These are phyloP conservation scores for Lathronympha strigana DNA, from an alignment of 2,888 invertebrate genomes.

Conservation along the genomic window DNA sequence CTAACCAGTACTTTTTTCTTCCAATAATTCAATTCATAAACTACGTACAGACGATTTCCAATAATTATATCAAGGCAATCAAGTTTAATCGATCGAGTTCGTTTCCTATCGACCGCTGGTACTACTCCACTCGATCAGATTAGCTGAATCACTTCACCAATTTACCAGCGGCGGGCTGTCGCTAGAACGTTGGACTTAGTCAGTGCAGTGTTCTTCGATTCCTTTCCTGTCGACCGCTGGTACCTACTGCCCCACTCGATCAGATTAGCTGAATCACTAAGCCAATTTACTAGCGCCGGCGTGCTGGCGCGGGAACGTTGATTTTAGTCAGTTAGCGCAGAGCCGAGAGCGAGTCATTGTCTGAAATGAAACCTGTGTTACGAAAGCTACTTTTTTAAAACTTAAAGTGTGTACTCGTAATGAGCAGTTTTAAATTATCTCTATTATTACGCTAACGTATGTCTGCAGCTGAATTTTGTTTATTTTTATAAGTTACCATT, in stretches of 20 bases:
- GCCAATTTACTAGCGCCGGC: not conserved
- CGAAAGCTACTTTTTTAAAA: not conserved
- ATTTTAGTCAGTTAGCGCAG: constrained; percentile 22
- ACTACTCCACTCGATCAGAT: not conserved
- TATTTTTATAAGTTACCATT: no score
- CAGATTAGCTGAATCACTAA: not conserved
- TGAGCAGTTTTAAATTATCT: no score
- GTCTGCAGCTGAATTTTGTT: no score
- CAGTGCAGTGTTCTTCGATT: not conserved
- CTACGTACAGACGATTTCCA: no score
- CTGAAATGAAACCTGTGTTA: constrained; percentile 15
- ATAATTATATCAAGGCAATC: no score
- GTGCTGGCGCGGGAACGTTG: constrained; percentile 11
- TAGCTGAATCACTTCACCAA: not conserved
- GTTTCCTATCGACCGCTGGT: not conserved
- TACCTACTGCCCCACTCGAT: not conserved
- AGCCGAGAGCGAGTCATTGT: constrained; percentile 14
- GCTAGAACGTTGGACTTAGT: constrained; percentile 15
- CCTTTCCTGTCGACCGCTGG: not conserved
- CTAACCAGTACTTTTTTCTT: no score
- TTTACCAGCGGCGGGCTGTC: constrained; percentile 1
- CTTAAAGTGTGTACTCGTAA: no score
- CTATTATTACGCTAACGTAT: no score
- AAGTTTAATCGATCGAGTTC: no score
- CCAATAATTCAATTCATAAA: no score